A percentile compares a stretch with the other conserved stretches of the same genome.
Evolutionary conservation across 2,888 invertebrate genomes (phyloP).

Genomic region (Hypolimnas misippus): DNA sequence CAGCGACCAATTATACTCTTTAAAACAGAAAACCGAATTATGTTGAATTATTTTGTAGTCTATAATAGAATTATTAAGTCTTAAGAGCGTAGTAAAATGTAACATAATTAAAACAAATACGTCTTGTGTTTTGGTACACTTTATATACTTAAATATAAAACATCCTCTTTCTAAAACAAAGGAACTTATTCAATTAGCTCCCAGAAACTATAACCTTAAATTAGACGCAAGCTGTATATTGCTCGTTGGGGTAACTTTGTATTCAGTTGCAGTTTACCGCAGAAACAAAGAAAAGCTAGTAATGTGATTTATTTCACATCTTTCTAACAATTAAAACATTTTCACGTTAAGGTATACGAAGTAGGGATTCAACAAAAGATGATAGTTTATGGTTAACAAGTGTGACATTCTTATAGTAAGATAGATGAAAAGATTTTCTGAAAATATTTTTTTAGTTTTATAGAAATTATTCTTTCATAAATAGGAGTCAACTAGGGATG

Average conservation of each 20-base stretch:
- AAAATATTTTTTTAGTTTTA: too few relatives aligned
- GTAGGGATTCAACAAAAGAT: background rate
- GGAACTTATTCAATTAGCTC: background rate
- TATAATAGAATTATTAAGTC: too few relatives aligned
- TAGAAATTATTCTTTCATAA: too few relatives aligned
- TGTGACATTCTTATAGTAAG: background rate
- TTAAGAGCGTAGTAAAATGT: too few relatives aligned
- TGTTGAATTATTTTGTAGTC: too few relatives aligned
- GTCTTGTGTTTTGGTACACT: too few relatives aligned
- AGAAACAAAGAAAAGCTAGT: background rate
- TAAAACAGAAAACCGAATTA: too few relatives aligned
- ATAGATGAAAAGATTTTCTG: too few relatives aligned
- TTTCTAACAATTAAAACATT: background rate
- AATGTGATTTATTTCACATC: constrained; percentile 2
- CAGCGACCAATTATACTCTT: too few relatives aligned
- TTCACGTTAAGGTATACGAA: background rate
- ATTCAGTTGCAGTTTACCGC: background rate
- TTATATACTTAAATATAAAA: background rate
- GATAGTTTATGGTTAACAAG: background rate
- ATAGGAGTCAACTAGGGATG: too few relatives aligned
- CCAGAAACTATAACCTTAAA: background rate
- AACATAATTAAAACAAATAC: too few relatives aligned
- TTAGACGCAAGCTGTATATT: background rate
- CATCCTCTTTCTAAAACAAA: background rate
- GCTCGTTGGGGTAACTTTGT: background rate